phyloP scores from a whole-genome alignment of 2,113 vertebrate genomes.

The Barnardius zonarius region DNA sequence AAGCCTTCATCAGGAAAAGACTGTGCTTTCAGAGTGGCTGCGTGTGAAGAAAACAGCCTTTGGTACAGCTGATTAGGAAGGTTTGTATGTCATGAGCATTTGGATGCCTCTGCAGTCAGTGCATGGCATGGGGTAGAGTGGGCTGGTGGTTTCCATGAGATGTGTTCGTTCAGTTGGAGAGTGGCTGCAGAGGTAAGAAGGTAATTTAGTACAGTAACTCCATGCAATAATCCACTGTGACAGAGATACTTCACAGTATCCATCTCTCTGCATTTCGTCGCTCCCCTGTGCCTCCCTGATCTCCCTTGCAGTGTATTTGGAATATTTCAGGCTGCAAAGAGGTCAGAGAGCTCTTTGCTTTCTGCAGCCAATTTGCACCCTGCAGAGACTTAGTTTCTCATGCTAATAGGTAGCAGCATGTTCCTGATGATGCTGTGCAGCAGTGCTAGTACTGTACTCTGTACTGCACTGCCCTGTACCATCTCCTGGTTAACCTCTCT shows the following conservation, averaged over 20 bases:
- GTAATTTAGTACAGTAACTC: background rate
- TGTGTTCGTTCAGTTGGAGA: background rate
- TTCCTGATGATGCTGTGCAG: background rate
- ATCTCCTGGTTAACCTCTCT: background rate
- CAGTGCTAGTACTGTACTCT: background rate
- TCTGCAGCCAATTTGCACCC: background rate
- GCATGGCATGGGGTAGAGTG: background rate
- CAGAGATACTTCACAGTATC: background rate
- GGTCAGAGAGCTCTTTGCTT: background rate
- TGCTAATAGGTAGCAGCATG: fast-evolving
- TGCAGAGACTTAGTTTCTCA: background rate
- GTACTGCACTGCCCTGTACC: background rate
- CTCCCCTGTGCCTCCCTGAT: background rate
- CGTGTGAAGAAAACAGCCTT: background rate
- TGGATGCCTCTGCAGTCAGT: background rate
- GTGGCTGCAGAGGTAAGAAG: background rate
- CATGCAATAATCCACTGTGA: background rate
- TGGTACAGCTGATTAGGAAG: background rate
- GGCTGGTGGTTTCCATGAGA: background rate
- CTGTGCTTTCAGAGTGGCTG: background rate
- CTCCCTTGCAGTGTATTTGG: background rate
- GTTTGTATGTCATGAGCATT: background rate
- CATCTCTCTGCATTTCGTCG: background rate
- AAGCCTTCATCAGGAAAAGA: background rate
- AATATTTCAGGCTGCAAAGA: background rate